Evolutionary conservation across 2,113 vertebrate species (phyloP).

Genomic region (Leptobrachium ailaonicum): DNA sequence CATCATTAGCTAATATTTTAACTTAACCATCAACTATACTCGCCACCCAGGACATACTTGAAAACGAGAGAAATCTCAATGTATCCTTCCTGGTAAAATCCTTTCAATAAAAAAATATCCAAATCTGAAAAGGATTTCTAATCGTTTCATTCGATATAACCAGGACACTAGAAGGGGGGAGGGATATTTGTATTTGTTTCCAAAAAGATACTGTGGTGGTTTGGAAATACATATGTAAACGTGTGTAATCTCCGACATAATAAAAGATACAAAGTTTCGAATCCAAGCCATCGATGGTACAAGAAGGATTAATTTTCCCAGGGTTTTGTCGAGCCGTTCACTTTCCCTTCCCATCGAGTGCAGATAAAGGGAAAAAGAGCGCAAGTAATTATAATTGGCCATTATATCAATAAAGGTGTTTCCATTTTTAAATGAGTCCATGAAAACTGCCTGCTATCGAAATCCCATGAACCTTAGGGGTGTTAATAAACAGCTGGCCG

Average conservation of each 20-base stretch:
- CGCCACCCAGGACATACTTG: too few relatives aligned
- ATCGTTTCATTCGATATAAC: too few relatives aligned
- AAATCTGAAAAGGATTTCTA: too few relatives aligned
- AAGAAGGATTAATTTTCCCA: slow-evolving; percentile 34
- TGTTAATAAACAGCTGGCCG: slow-evolving; percentile 79
- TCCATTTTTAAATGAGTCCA: slow-evolving; percentile 70
- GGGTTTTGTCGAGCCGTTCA: background rate
- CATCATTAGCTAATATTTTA: background rate
- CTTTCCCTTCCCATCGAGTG: background rate
- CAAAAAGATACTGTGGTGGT: background rate
- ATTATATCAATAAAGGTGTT: slow-evolving; percentile 73
- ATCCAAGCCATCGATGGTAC: slow-evolving; percentile 32
- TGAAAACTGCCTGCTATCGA: slow-evolving; percentile 70
- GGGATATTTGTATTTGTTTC: background rate
- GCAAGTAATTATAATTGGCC: slow-evolving; percentile 71
- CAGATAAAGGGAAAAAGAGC: slow-evolving; percentile 62
- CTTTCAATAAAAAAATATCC: too few relatives aligned
- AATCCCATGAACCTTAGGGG: slow-evolving; percentile 74
- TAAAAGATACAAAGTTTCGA: slow-evolving; percentile 29
- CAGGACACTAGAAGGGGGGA: background rate
- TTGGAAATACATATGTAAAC: too few relatives aligned
- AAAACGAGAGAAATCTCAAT: too few relatives aligned
- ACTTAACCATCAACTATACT: background rate
- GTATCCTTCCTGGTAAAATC: too few relatives aligned
- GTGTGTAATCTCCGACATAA: slow-evolving; percentile 3